phyloP scores from a whole-genome alignment of 2,888 invertebrate genomes.

The Drosophila birchii region DNA sequence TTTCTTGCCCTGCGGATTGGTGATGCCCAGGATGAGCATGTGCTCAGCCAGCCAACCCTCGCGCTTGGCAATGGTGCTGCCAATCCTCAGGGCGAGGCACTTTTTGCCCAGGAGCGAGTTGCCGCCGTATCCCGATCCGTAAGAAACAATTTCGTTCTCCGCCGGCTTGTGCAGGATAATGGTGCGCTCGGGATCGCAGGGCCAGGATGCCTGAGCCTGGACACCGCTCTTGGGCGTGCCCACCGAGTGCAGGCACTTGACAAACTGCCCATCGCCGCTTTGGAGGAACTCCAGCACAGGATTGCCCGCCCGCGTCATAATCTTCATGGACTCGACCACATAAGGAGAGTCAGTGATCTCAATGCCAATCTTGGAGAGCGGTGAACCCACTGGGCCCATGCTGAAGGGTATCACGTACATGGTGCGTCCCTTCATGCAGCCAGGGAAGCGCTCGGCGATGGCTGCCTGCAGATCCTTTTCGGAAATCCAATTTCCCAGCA shows the following conservation, averaged over 20 bases:
- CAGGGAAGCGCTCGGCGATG: slow-evolving; percentile 93
- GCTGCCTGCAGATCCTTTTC: slow-evolving; percentile 92
- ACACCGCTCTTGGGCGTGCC: slow-evolving; percentile 89
- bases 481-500: slow-evolving; percentile 97
- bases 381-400: slow-evolving; percentile 98
- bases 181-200: slow-evolving; percentile 97
- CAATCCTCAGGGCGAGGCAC: slow-evolving; percentile 97
- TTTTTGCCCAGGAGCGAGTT: slow-evolving; percentile 99
- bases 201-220: slow-evolving; percentile 92
- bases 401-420: slow-evolving; percentile 99
- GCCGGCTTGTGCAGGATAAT: slow-evolving; percentile 93
- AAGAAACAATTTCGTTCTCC: slow-evolving; percentile 84
- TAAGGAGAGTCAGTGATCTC: slow-evolving; percentile 98
- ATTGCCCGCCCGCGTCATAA: slow-evolving; percentile 96
- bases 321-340: slow-evolving; percentile 98
- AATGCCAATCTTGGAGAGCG: slow-evolving; percentile 98
- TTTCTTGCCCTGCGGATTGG: slow-evolving; percentile 94
- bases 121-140: slow-evolving; percentile 98
- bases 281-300: slow-evolving; percentile 86
- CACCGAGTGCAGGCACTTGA: slow-evolving; percentile 97
- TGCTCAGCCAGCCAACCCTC: slow-evolving; percentile 99
- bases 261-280: slow-evolving; percentile 87
- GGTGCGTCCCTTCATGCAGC: slow-evolving; percentile 95
- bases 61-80: slow-evolving; percentile 95
- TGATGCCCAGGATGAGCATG: slow-evolving; percentile 98